Evolutionary conservation across 2,888 invertebrate species (phyloP), one percentile per base, ranked within the genome.

Genomic region (Amphimallon solstitiale): DNA sequence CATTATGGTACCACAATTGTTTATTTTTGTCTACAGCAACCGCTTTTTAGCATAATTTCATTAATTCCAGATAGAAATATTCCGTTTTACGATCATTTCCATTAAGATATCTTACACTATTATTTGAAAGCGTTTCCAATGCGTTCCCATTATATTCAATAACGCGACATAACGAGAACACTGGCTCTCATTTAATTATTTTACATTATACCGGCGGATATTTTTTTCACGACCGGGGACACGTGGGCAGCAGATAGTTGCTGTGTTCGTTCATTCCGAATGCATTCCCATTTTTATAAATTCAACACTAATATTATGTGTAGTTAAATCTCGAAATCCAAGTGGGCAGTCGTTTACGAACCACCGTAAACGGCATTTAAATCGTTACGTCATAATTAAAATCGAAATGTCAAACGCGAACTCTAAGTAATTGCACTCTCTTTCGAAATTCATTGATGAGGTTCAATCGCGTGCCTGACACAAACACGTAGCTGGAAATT

Each of bases 401-500:
- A 66, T 68, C 69, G 68, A 76, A 75, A 75, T 76, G 75, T 75
- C 74, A 73, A 74, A 71, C 67, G 70, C 66, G 29, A 29, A 29
- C 29, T n/a, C n/a, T 29, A 70, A 65, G 69, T 69, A 73, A 70
- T 65, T 69, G 69, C 68, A 64, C 56, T 70, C 56, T 70, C 70
- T 76, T 75, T 71, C 74, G 74, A 76, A 76, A 76, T 72, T 71
- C 78, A 77, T 78, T 78, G 77, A 78, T 77, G 76, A 76, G 74
- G 74, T 74, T 73, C 74, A 75, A 77, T 76, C 78, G 75, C 76
- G 77, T 76, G 76, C 76, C 74, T 74, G 71, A 73, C 75, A 73
- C 69, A 59, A 72, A 68, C 67, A 65, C 71, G 54, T 29, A 14
- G 12, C 72, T 75, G 73, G 74, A 75, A 77, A 76, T 77, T 77